Conservation (phyloP, 2,888 invertebrate genomes). For the Cenopis cana region DNA sequence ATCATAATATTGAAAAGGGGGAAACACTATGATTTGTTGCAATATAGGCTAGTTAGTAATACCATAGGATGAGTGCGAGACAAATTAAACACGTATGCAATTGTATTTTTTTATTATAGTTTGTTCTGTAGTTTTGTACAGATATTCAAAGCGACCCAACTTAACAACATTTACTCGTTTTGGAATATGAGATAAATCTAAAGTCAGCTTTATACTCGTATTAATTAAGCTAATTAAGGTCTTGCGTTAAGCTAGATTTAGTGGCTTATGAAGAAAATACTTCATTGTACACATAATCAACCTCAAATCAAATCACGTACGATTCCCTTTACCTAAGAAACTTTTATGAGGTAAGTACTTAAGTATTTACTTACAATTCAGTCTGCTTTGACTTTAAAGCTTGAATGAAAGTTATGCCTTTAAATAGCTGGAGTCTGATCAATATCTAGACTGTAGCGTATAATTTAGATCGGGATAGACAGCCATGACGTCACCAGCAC, state of each 20-base stretch:
- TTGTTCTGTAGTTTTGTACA: too few relatives aligned
- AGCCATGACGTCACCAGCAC: slow-evolving; percentile 55
- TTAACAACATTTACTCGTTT: neutral
- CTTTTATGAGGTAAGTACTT: neutral
- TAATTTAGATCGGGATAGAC: slow-evolving; percentile 56
- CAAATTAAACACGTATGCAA: neutral
- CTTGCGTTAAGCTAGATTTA: neutral
- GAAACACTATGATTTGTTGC: slow-evolving; percentile 12
- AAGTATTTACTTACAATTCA: neutral
- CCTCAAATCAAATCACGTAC: neutral
- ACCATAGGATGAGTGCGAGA: neutral
- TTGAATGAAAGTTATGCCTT: slow-evolving; percentile 46
- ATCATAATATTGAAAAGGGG: slow-evolving; percentile 20
- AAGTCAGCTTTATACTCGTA: too few relatives aligned
- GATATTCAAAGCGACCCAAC: too few relatives aligned
- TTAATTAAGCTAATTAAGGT: neutral
- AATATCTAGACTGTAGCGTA: slow-evolving; percentile 52
- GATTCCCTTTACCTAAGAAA: neutral
- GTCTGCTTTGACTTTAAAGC: neutral
- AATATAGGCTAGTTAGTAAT: neutral
- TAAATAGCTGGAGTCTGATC: slow-evolving; percentile 49
- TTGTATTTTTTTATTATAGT: too few relatives aligned
- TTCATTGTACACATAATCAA: neutral
- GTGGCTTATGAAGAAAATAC: neutral
- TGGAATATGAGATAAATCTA: neutral